Base-by-base conservation (phyloP, 2,888 invertebrate genomes). In the Acleris literana region DNA sequence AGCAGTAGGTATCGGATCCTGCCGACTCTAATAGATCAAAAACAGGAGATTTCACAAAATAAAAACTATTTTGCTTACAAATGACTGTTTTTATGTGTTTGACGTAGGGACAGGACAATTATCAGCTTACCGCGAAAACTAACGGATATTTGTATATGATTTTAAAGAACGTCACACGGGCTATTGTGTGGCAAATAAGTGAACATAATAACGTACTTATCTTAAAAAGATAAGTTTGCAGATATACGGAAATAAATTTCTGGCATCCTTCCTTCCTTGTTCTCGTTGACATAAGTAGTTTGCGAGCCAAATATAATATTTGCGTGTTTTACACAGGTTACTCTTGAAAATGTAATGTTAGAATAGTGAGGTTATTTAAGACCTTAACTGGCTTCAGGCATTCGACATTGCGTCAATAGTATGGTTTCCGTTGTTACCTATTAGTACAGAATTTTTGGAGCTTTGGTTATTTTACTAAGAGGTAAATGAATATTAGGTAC, bases 141-240 rank as follows among this genome's bases (percentile, higher is more conserved):
- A 61, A 65, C 65, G 65, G 65, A 65, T 65, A 65, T 65, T 65
- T 61, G 55, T 56, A 55, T 51, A 65, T 51, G 55, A 56, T 60
- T 49, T 25, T 39, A 39, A 43, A 53, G 16, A 29, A 60, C 60
- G 60, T 65, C 60, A 61, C 39, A 54, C 39, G 59, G 53, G 25
- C 51, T 51, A 52, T 56, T 56, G 51, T 46, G 17, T 43, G 20
- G 33, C 55, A 65, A 55, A 51, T 22, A 56, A 22, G 60, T 57
- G 22, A 46, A 39, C 9, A 20, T 17, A 48, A 22, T 60, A 60
- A 65, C 65, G 62, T 55, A 54, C 46, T 53, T 62, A 57, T 44
- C 6, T 7, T 46, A 7, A 46, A 16, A 46, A 16, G 46, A 16
- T 6, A 7, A n/a, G 7, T 46, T 46, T 17, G 46, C 13, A 46